These are phyloP conservation scores for Malurus melanocephalus DNA, from an alignment of 2,113 vertebrate species.

Conservation along the genomic window DNA sequence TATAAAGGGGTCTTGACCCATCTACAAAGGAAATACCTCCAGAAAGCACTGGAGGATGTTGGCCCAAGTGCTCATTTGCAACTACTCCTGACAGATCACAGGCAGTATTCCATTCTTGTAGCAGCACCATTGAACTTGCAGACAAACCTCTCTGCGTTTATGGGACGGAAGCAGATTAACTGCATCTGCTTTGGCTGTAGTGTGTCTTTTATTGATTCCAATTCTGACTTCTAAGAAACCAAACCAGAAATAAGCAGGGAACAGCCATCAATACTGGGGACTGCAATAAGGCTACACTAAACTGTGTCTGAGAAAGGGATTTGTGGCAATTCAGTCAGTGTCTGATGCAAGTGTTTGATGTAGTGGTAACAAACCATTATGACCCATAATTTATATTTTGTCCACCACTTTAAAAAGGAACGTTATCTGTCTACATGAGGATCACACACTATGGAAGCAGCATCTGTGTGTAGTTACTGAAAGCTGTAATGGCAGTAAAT, in stretches of 20 bases:
- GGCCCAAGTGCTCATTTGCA: not conserved
- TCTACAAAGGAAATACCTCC: not conserved
- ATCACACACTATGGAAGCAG: conserved; percentile 23
- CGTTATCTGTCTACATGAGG: conserved; percentile 14
- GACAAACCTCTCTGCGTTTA: not conserved
- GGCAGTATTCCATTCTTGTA: not conserved
- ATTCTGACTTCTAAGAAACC: conserved; percentile 22
- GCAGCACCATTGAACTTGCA: not conserved
- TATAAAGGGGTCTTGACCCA: conserved; percentile 11
- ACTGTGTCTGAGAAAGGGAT: conserved; percentile 6
- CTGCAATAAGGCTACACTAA: not conserved
- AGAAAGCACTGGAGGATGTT: not conserved
- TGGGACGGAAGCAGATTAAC: conserved; percentile 2
- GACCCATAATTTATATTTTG: conserved; percentile 43
- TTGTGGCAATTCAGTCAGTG: not conserved
- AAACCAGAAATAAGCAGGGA: not conserved
- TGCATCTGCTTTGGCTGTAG: not conserved
- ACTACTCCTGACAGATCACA: not conserved
- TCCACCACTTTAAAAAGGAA: conserved; percentile 1
- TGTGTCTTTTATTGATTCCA: not conserved
- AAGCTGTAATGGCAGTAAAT: conserved; percentile 37
- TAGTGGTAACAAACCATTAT: not conserved
- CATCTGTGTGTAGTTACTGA: conserved; percentile 49
- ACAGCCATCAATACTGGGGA: not conserved
- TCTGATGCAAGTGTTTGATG: conserved; percentile 34